A percentile compares a stretch with the other conserved stretches of the same genome.
phyloP scores from a whole-genome alignment of 2,797 vertebrate genomes.

The Limosa lapponica region DNA sequence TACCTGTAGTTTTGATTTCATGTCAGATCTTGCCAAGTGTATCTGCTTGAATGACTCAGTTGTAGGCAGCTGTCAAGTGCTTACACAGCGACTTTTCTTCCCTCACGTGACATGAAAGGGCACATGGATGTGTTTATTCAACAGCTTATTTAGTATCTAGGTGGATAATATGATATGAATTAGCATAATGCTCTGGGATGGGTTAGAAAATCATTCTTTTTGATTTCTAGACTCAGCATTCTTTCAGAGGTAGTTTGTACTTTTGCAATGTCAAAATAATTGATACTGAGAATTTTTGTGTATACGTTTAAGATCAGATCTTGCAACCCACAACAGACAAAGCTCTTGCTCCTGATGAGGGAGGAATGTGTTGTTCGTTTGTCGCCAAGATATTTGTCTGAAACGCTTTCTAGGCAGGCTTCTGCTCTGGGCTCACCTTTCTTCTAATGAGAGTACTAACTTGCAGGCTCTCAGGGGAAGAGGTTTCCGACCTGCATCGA shows the following conservation, averaged over 20 bases:
- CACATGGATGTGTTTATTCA: slow-evolving; percentile 51
- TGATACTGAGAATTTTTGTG: not conserved
- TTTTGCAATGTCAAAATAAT: not conserved
- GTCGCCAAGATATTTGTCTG: not conserved
- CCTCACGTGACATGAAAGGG: slow-evolving; percentile 44
- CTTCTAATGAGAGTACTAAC: not conserved
- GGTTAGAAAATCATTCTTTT: not conserved
- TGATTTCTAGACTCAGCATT: not conserved
- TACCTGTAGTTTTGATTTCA: slow-evolving; percentile 17
- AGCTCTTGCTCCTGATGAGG: fast-evolving
- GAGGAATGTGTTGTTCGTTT: not conserved
- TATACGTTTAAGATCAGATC: not conserved
- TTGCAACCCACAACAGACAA: not conserved
- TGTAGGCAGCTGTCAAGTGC: slow-evolving; percentile 37
- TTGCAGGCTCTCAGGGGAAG: not conserved
- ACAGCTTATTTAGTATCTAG: not conserved
- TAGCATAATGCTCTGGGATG: not conserved
- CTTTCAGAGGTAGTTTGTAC: not conserved
- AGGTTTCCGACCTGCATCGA: not conserved
- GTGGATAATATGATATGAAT: not conserved
- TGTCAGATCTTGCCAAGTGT: slow-evolving; percentile 55
- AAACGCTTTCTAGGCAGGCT: not conserved
- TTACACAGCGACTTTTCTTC: slow-evolving; percentile 26
- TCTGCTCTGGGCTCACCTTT: not conserved
- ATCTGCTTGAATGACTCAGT: slow-evolving; percentile 53